Base-by-base conservation (phyloP, 1,140 invertebrate species). In the Thaumetopoea pityocampa region DNA sequence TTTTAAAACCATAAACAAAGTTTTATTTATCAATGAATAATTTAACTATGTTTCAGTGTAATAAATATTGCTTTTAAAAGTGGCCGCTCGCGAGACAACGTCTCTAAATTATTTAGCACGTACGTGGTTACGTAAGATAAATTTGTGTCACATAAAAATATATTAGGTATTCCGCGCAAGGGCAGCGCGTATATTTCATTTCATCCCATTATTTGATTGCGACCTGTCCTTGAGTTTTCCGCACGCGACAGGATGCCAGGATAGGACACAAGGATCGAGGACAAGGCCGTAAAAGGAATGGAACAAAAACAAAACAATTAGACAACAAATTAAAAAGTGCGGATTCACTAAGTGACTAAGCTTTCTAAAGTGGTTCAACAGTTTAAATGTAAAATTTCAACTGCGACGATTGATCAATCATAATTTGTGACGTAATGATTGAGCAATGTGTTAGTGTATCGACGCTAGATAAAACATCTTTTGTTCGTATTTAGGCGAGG, bases 261-360 rank as follows among this genome's bases (percentile, higher is more conserved):
- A 60, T 15, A 44, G 45, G 52, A 54, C 19, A 20, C 12, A 24
- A 34, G 19, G 37, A 34, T 18, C 12, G 7, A 15, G 36, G 37
- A 49, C 33, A 49, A 41, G 38, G 34, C 17, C 19, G 11, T 10
- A 20, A 28, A 26, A 28, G 53, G 40, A 46, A 40, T 38, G 60
- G 67, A 70, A 60, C 51, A 62, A 71, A 73, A 46, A 68, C 28
- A 61, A 67, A 61, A 70, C 55, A 62, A 61, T 53, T 45, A 42
- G 64, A 53, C 59, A 48, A 73, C 67, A 65, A 56, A 64, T 56
- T 58, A 55, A 65, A 61, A 56, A 65, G 70, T 74, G 70, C 66
- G 66, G 66, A 59, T 48, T 40, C 26, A 40, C 49, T 56, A 59
- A 45, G 61, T 35, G 33, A 40, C 19, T 26, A 42, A 41, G 43